Conservation (phyloP, 2,113 vertebrate genomes). For the Cariama cristata region DNA sequence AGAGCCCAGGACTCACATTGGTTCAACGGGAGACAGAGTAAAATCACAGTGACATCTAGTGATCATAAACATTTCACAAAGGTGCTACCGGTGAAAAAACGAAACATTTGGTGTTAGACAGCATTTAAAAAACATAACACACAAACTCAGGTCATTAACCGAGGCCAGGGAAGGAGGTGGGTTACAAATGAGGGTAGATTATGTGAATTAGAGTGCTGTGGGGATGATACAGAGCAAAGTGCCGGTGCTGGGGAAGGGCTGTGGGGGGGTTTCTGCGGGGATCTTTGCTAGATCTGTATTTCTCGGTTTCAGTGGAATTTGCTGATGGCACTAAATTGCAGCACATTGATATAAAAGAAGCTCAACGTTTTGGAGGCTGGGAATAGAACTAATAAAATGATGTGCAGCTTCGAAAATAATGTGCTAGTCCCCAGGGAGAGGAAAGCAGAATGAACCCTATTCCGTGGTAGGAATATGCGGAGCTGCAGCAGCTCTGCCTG, state of each 20-base stretch:
- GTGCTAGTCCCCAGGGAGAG: neutral
- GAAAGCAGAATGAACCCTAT: neutral
- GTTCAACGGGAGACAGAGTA: neutral
- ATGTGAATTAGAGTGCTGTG: neutral
- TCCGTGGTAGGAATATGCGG: neutral
- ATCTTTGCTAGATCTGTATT: neutral
- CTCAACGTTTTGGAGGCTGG: neutral
- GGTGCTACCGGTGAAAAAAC: neutral
- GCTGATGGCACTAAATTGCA: conserved; percentile 40
- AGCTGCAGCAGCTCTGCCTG: neutral
- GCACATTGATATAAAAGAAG: conserved; percentile 1
- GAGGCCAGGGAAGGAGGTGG: neutral
- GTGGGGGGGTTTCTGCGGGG: neutral
- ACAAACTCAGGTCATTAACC: neutral
- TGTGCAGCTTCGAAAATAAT: neutral
- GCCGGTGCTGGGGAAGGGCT: neutral
- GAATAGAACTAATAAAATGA: conserved; percentile 53
- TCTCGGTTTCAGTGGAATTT: conserved; percentile 4
- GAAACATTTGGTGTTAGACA: neutral
- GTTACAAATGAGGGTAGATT: neutral
- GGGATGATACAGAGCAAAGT: neutral
- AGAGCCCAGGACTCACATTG: neutral
- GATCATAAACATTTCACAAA: neutral
- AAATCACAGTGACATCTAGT: conserved; percentile 65
- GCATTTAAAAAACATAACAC: neutral